Conservation (phyloP, 2,113 vertebrate species). For the Spermophilus dauricus region DNA sequence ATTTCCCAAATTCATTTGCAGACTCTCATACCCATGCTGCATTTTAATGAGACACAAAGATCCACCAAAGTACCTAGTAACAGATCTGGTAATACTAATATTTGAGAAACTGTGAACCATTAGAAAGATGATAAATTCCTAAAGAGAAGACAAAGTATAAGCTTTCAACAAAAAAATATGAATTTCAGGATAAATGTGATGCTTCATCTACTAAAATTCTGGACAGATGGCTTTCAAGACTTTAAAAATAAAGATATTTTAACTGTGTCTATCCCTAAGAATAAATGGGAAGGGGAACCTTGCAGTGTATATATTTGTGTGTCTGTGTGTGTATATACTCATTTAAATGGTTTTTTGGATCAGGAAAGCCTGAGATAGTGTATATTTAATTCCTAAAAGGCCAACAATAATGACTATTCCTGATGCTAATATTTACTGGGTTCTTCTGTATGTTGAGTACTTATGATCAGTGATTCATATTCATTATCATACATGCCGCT, state of each 20-base stretch:
- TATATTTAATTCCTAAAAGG: not conserved
- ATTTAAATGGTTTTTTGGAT: not conserved
- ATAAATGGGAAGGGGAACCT: conserved; percentile 17
- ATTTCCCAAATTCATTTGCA: not conserved
- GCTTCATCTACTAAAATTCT: conserved; percentile 39
- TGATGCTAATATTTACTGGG: not conserved
- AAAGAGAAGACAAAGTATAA: conserved; percentile 47
- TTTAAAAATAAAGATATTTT: conserved; percentile 55
- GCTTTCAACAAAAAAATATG: conserved; percentile 31
- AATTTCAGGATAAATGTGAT: conserved; percentile 26
- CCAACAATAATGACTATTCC: not conserved
- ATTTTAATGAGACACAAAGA: conserved; percentile 1
- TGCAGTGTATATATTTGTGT: not conserved
- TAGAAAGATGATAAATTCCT: conserved; percentile 8
- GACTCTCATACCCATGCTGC: not conserved
- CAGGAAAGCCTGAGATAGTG: not conserved
- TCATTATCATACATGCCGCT: not conserved
- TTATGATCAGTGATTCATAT: not conserved
- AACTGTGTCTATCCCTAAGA: not conserved
- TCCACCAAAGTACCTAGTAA: not conserved
- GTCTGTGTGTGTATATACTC: not conserved
- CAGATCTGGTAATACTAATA: not conserved
- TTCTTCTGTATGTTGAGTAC: not conserved
- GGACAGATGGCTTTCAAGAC: not conserved
- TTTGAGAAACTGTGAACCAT: not conserved